A percentile compares a stretch with the other conserved stretches of the same genome.
phyloP scores from a whole-genome alignment of 2,797 vertebrate genomes.

The Toxotes lorentzi region DNA sequence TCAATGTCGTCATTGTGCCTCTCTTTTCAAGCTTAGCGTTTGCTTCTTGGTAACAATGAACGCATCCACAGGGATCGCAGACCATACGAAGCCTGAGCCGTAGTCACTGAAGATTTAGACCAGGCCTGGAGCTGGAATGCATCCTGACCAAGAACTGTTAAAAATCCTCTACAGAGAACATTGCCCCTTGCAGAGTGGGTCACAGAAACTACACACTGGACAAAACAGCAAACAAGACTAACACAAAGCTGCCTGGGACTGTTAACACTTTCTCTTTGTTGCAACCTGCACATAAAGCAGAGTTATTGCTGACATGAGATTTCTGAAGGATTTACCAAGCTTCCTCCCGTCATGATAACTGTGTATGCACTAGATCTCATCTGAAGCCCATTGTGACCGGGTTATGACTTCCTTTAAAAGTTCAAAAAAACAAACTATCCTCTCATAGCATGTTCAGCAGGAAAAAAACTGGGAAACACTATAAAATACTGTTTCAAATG shows the following conservation, averaged over 20 bases:
- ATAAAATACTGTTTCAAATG: constrained; percentile 15
- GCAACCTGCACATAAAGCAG: constrained; percentile 24
- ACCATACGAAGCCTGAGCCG: constrained; percentile 48
- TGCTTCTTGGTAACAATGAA: constrained; percentile 53
- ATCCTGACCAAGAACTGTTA: constrained; percentile 53
- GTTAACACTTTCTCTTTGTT: constrained; percentile 31
- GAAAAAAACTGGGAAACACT: neutral
- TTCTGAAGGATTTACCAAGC: constrained; percentile 33
- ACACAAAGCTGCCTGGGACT: constrained; percentile 24
- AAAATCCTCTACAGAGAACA: constrained; percentile 57
- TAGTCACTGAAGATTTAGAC: constrained; percentile 53
- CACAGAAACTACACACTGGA: constrained; percentile 44
- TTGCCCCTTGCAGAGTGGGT: constrained; percentile 37
- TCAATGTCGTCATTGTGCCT: constrained; percentile 51
- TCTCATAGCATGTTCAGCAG: constrained; percentile 7
- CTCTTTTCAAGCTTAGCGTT: constrained; percentile 40
- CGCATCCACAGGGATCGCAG: constrained; percentile 32
- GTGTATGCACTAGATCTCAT: constrained; percentile 23
- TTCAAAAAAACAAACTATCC: constrained; percentile 36
- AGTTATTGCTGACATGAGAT: constrained; percentile 26
- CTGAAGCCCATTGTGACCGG: constrained; percentile 26
- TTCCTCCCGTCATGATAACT: constrained; percentile 29
- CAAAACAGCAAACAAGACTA: constrained; percentile 27
- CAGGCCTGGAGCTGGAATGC: constrained; percentile 53
- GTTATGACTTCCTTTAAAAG: constrained; percentile 46